These are phyloP conservation scores for Pipistrellus pygmaeus DNA, from an alignment of 2,797 vertebrate genomes.

Conservation along the genomic window DNA sequence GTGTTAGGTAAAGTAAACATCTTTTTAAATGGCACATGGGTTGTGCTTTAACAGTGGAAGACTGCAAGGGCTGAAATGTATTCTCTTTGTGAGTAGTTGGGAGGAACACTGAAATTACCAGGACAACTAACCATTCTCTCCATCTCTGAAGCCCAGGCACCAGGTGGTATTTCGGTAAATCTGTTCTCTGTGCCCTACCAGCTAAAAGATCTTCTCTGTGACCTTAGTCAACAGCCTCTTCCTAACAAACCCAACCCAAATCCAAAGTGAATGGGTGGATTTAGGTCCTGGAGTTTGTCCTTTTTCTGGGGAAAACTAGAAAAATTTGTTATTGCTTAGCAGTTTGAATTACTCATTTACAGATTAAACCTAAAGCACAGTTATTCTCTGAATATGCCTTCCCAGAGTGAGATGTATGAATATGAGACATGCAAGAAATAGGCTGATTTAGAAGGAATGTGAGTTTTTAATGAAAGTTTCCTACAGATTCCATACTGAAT, in stretches of 20 bases:
- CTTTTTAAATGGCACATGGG: not conserved
- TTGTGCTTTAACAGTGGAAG: not conserved
- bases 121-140: not conserved
- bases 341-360: conserved; percentile 54
- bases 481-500: conserved; percentile 48
- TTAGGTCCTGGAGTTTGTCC: not conserved
- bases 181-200: not conserved
- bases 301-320: conserved; percentile 4
- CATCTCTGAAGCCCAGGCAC: not conserved
- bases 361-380: not conserved
- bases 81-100: not conserved
- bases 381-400: conserved; percentile 41
- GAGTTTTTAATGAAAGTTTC: conserved; percentile 64
- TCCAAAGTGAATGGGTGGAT: conserved; percentile 53
- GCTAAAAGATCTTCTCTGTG: conserved; percentile 43
- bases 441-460: conserved; percentile 53
- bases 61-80: not conserved
- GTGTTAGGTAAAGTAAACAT: not conserved
- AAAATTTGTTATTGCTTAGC: conserved; percentile 6
- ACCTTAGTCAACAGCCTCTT: conserved; percentile 40
- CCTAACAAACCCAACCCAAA: conserved; percentile 23
- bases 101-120: not conserved
- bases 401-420: conserved; percentile 4
- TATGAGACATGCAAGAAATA: conserved; percentile 19
- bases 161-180: not conserved